Conservation (phyloP, 2,888 invertebrate genomes). For the Brenthis hecate region DNA sequence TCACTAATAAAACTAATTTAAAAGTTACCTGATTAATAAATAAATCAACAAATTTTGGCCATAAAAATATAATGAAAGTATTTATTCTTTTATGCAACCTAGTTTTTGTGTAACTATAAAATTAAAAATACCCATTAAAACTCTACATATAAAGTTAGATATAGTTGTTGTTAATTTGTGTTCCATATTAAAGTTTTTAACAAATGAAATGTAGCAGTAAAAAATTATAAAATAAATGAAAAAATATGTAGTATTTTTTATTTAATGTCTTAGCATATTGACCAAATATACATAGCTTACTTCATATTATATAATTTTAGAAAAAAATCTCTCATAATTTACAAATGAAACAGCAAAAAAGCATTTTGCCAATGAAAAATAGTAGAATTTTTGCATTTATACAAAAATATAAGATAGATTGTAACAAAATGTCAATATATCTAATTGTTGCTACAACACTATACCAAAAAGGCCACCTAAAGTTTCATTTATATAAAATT, state of each 20-base stretch:
- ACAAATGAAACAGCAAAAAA: slow-evolving; percentile 23
- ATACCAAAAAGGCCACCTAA: slow-evolving; percentile 23
- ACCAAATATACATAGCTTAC: slow-evolving; percentile 54
- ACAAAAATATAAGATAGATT: slow-evolving; percentile 18
- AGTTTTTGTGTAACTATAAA: too few relatives aligned
- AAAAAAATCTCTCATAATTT: slow-evolving; percentile 45
- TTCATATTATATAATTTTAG: slow-evolving; percentile 46
- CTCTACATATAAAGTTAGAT: too few relatives aligned
- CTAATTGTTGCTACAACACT: slow-evolving; percentile 15
- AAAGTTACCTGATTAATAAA: too few relatives aligned
- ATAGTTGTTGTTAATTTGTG: too few relatives aligned
- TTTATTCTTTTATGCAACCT: too few relatives aligned
- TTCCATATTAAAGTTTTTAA: too few relatives aligned
- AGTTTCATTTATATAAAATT: slow-evolving; percentile 1
- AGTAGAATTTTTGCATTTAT: slow-evolving; percentile 22
- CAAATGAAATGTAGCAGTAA: neutral
- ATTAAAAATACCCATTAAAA: too few relatives aligned
- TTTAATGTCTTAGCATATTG: slow-evolving; percentile 50
- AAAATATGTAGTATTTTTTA: slow-evolving; percentile 35
- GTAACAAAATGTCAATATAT: slow-evolving; percentile 14
- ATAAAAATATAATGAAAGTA: too few relatives aligned
- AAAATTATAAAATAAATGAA: slow-evolving; percentile 10
- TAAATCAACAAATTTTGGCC: too few relatives aligned
- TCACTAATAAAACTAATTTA: too few relatives aligned
- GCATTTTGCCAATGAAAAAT: slow-evolving; percentile 19